Evolutionary conservation across 1,140 invertebrate genomes (phyloP), one percentile per base, ranked within the genome.

Genomic region (Chymomyza costata): DNA sequence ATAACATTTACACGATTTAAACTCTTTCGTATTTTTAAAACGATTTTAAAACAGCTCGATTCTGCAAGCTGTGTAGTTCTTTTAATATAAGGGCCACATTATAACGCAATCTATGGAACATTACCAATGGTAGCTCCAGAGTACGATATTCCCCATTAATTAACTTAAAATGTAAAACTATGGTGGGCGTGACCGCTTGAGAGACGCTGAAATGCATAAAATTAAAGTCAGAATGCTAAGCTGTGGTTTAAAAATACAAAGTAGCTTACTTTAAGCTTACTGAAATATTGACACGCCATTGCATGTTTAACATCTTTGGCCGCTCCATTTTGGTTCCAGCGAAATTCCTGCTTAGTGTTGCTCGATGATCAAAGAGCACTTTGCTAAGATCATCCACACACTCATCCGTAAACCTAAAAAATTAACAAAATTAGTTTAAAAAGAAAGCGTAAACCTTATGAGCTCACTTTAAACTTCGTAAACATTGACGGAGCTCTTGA

Each of bases 211-310:
- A 55, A 46, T 13, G 3, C 13, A 7, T 13, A 30, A 25, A 35
- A 19, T 8, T 30, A 32, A 15, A 25, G 2, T 0, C 14, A 7
- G n/a, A n/a, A n/a, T n/a, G n/a, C n/a, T n/a, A 7, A 10, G 7
- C n/a, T 5, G 5, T 16, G 32, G 13, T 39, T 1, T 15, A 10
- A 3, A 21, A 25, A 13, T 43, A 55, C 64, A 45, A n/a, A n/a
- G n/a, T n/a, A n/a, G n/a, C n/a, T n/a, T 58, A 85, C 84, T 62
- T 61, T 13, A 81, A 59, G 3, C 38, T 45, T 14, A 85, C 31
- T 5, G 84, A 85, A 28, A 85, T 82, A 31, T 85, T 85, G 8
- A 85, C 85, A 10, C 84, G 65, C 84, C 84, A 85, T 34, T 85
- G 80, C 40, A 85, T 34, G n/a, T 84, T 78, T 10, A 65, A 55